These are phyloP conservation scores for Spodoptera exigua DNA, from an alignment of 2,888 invertebrate species.

Conservation along the genomic window DNA sequence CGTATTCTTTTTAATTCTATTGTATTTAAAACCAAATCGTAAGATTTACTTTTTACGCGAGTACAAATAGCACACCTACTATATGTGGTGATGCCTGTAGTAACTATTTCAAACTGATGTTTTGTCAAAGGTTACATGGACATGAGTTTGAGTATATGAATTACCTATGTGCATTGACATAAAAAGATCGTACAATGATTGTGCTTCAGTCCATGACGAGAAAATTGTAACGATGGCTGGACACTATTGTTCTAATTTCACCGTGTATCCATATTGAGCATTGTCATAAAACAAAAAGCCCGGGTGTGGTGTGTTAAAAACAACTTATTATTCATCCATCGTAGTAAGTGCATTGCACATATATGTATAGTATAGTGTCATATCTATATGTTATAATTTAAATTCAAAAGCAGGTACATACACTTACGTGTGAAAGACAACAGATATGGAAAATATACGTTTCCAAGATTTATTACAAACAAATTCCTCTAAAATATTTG, in stretches of 20 bases:
- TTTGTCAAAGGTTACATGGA: conserved; percentile 56
- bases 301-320: conserved; percentile 2
- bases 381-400: too few relatives aligned
- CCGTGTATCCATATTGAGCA: conserved; percentile 49
- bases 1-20: background rate
- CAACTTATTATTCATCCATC: background rate
- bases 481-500: conserved; percentile 19
- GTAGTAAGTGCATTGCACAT: too few relatives aligned
- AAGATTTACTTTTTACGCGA: conserved; percentile 9
- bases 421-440: conserved; percentile 6
- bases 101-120: conserved; percentile 66
- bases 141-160: conserved; percentile 26
- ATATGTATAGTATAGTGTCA: too few relatives aligned
- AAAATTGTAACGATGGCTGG: conserved; percentile 73
- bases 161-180: conserved; percentile 64
- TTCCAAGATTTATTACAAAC: conserved; percentile 20
- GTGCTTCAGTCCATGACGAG: conserved; percentile 82
- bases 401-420: background rate
- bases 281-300: conserved; percentile 38
- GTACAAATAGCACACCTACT: background rate
- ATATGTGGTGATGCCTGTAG: conserved; percentile 31
- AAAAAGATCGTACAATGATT: conserved; percentile 83
- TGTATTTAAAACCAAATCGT: background rate
- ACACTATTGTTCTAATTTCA: conserved; percentile 82
- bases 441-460: conserved; percentile 4